Evolutionary conservation across 2,888 invertebrate species (phyloP).

Genomic region (Drosophila kambysellisi): DNA sequence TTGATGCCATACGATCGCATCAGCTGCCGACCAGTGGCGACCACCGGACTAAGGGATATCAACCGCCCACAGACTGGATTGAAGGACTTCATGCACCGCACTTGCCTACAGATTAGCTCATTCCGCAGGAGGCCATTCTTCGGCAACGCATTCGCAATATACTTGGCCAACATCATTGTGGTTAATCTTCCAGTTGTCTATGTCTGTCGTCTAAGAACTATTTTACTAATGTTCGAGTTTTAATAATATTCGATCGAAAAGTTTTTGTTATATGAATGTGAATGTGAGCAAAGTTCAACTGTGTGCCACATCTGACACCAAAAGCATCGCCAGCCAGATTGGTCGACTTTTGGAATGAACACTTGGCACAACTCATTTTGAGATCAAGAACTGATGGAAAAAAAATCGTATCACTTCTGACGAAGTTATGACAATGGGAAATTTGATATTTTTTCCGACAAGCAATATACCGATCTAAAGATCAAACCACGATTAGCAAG

Average conservation of each 20-base stretch:
- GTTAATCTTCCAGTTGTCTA: conserved; percentile 7
- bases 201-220: background rate
- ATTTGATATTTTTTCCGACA: too few relatives aligned
- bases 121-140: conserved; percentile 25
- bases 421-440: too few relatives aligned
- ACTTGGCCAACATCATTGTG: conserved; percentile 44
- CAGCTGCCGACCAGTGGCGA: background rate
- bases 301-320: background rate
- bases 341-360: background rate
- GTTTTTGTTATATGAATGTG: conserved; percentile 16
- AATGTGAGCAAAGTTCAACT: conserved; percentile 12
- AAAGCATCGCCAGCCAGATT: conserved; percentile 32
- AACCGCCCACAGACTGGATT: background rate
- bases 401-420: too few relatives aligned
- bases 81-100: conserved; percentile 1
- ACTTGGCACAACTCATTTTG: background rate
- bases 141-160: conserved; percentile 19
- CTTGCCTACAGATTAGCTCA: conserved; percentile 8
- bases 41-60: background rate
- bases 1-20: conserved; percentile 13
- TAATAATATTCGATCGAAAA: conserved; percentile 17
- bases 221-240: conserved; percentile 21
- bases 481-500: background rate
- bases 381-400: background rate
- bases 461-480: background rate